Evolutionary conservation across 1,140 invertebrate genomes (phyloP).

Genomic region (Physella acuta): DNA sequence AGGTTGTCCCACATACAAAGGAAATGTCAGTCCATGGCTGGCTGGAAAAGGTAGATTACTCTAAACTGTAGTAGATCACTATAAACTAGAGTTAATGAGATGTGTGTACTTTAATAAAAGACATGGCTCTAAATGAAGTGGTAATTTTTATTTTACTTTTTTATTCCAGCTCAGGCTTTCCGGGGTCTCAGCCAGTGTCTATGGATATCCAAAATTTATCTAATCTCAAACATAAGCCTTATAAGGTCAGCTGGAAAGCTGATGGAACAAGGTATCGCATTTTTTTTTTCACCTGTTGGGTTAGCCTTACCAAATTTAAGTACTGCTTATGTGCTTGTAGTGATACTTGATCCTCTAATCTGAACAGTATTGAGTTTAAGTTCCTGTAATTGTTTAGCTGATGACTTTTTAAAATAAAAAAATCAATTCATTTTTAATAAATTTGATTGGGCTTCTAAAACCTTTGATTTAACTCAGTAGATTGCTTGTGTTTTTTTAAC

Average conservation of each 20-base stretch:
- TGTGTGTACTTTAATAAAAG: neutral
- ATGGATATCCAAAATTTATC: constrained; percentile 85
- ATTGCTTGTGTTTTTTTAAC: no score
- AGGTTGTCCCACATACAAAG: constrained; percentile 72
- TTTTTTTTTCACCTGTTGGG: no score
- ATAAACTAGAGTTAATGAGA: neutral
- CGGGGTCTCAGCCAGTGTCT: constrained; percentile 94
- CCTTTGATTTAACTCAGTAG: no score
- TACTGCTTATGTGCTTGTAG: no score
- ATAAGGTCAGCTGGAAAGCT: constrained; percentile 98
- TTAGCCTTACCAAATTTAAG: no score
- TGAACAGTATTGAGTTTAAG: no score
- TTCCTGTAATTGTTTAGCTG: no score
- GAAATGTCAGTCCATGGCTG: constrained; percentile 79
- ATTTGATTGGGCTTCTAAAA: no score
- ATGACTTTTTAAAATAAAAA: no score
- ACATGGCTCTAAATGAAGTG: neutral
- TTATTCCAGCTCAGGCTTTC: constrained; percentile 73
- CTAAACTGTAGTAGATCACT: neutral
- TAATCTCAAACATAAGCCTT: constrained; percentile 77
- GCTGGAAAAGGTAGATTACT: constrained; percentile 67
- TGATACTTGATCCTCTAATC: no score
- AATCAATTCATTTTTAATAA: no score
- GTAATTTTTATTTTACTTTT: neutral
- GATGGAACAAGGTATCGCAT: constrained; percentile 94